phyloP scores from a whole-genome alignment of 2,797 vertebrate genomes.

The Enoplosus armatus region DNA sequence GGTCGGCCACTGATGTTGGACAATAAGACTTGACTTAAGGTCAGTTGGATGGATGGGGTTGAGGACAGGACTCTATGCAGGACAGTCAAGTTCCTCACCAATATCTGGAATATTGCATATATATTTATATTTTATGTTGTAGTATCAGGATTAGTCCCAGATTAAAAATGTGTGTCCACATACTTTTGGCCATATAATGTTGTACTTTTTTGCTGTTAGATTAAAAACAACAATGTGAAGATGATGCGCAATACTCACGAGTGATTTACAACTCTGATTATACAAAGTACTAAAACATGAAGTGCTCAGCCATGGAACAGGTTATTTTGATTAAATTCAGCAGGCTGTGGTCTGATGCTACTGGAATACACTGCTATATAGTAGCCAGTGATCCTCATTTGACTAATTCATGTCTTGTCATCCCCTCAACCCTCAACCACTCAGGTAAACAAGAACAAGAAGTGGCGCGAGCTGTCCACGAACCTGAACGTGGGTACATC shows the following conservation, averaged over 20 bases:
- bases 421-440: conserved; percentile 4
- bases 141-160: neutral
- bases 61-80: neutral
- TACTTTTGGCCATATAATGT: neutral
- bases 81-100: neutral
- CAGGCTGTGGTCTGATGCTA: conserved; percentile 34
- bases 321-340: conserved; percentile 49
- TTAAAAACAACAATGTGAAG: conserved; percentile 9
- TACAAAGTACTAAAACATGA: conserved; percentile 17
- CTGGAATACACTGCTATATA: conserved; percentile 1
- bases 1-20: neutral
- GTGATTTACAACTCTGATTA: conserved; percentile 18
- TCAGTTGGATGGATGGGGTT: neutral
- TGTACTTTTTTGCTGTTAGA: neutral
- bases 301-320: conserved; percentile 12
- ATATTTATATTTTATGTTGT: neutral
- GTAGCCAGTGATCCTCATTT: conserved; percentile 11
- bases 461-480: conserved; percentile 94
- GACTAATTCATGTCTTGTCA: neutral
- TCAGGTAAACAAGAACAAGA: conserved; percentile 98
- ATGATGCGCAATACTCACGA: neutral
- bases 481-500: conserved; percentile 93
- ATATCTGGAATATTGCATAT: neutral
- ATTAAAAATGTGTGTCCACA: conserved; percentile 3
- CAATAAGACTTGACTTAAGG: neutral